Evolutionary conservation across 2,888 invertebrate species (phyloP).

Genomic region (Drosophila parthenogenetica): DNA sequence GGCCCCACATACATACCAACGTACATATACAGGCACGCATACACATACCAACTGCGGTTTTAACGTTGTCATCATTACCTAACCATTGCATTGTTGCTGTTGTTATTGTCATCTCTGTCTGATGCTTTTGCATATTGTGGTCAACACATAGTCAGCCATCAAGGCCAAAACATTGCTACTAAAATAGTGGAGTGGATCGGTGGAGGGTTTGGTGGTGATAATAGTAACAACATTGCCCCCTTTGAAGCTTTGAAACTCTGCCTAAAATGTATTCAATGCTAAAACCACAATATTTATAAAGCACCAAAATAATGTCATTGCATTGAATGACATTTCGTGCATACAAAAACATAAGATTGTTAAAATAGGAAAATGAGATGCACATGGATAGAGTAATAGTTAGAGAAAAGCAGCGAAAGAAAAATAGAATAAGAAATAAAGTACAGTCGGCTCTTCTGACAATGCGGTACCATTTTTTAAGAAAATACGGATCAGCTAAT

Average conservation of each 20-base stretch:
- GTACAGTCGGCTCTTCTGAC: too few species aligned
- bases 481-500: too few species aligned
- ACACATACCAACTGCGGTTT: conserved; percentile 62
- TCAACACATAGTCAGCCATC: conserved; percentile 63
- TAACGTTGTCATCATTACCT: conserved; percentile 79
- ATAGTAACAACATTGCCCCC: conserved; percentile 14
- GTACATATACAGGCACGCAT: conserved; percentile 25
- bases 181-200: not conserved
- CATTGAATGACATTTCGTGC: conserved; percentile 46
- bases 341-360: conserved; percentile 19
- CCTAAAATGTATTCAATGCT: conserved; percentile 37
- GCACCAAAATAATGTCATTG: conserved; percentile 64
- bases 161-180: conserved; percentile 54
- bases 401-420: not conserved
- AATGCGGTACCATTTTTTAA: too few species aligned
- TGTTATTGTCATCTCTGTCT: conserved; percentile 35
- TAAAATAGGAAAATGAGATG: not conserved
- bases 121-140: conserved; percentile 61
- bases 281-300: conserved; percentile 67
- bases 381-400: not conserved
- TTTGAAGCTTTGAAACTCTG: not conserved
- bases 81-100: conserved; percentile 63
- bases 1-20: conserved; percentile 17
- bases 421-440: too few species aligned
- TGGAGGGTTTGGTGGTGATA: conserved; percentile 2